phyloP scores from a whole-genome alignment of 2,888 invertebrate species.

The Masnerella sp. region DNA sequence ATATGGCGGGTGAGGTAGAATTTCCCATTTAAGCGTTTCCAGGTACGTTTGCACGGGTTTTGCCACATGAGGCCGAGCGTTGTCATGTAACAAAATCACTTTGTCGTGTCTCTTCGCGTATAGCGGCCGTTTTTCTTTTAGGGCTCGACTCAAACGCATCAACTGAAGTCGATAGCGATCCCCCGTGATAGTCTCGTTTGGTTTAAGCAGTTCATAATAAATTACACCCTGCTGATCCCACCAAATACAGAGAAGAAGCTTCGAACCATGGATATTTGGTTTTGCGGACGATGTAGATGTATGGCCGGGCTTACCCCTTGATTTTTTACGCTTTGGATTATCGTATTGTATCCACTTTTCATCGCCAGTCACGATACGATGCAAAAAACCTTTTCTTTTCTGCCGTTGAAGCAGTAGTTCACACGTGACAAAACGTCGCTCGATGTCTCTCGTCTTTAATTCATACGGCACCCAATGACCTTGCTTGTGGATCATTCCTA shows the following conservation, averaged over 20 bases:
- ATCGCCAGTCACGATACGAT: slow-evolving; percentile 5
- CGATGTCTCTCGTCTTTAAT: not conserved
- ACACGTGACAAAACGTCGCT: slow-evolving; percentile 1
- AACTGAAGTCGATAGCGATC: not conserved
- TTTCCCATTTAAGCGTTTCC: not conserved
- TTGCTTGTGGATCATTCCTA: not conserved
- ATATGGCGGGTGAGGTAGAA: slow-evolving; percentile 1
- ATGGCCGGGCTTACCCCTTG: not conserved
- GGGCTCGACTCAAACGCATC: not conserved
- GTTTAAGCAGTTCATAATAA: not conserved
- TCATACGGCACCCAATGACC: not conserved
- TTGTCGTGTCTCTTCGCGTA: slow-evolving; percentile 1
- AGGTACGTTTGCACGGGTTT: not conserved
- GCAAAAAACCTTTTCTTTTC: slow-evolving; percentile 7
- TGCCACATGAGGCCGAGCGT: not conserved
- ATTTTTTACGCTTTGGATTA: slow-evolving; percentile 2
- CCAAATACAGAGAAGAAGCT: slow-evolving; percentile 5
- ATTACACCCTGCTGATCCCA: slow-evolving; percentile 10
- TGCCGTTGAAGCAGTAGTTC: slow-evolving; percentile 2
- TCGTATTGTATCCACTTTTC: not conserved
- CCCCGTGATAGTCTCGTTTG: not conserved
- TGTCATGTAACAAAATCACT: not conserved
- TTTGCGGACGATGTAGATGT: slow-evolving; percentile 6
- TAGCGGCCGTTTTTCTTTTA: not conserved
- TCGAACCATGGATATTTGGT: slow-evolving; percentile 10